phyloP scores from a whole-genome alignment of 2,113 vertebrate species.

The Dendrocopos noguchii region DNA sequence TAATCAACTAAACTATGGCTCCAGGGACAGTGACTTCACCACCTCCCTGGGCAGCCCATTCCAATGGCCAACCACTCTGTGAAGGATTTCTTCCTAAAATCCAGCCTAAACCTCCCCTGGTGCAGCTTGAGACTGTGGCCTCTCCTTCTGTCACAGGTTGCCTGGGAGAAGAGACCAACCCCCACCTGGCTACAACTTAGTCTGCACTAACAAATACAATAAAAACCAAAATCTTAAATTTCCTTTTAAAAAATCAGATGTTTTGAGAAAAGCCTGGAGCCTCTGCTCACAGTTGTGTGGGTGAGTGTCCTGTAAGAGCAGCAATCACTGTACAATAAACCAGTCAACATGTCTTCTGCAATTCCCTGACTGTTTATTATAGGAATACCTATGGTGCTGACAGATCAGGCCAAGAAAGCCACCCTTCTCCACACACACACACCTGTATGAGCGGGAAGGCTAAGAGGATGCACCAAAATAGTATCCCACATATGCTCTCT shows the following conservation, averaged over 20 bases:
- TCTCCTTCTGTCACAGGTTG: too few species aligned
- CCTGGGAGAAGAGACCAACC: too few species aligned
- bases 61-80: too few species aligned
- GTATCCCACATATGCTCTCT: background rate
- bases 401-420: background rate
- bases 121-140: too few species aligned
- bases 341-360: constrained; percentile 24
- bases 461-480: background rate
- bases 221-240: background rate
- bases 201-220: background rate
- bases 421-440: background rate
- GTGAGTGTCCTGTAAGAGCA: constrained; percentile 50
- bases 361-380: background rate
- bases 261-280: constrained; percentile 27
- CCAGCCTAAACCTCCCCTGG: too few species aligned
- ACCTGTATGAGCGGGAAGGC: background rate
- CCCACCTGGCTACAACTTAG: background rate
- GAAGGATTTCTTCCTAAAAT: too few species aligned
- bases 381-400: background rate
- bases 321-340: constrained; percentile 23
- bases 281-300: background rate
- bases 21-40: too few species aligned
- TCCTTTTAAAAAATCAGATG: background rate
- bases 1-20: too few species aligned
- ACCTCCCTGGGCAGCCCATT: too few species aligned